Evolutionary conservation across 2,888 invertebrate species (phyloP).

Genomic region (Tanytarsus gracilentus): DNA sequence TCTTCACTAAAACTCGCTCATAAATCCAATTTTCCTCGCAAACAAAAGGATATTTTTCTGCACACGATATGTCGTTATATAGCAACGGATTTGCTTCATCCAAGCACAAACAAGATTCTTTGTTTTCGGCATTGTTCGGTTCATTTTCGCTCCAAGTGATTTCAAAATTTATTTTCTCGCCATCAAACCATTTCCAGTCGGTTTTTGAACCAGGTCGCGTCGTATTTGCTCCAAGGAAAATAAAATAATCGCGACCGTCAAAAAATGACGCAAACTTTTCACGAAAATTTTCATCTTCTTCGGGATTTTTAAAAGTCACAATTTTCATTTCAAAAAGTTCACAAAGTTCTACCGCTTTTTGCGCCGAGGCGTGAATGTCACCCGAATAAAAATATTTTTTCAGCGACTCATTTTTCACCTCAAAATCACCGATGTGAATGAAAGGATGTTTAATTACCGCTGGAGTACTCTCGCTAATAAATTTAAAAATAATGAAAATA

Average conservation of each 20-base stretch:
- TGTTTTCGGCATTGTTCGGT: not conserved
- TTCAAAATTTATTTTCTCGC: not conserved
- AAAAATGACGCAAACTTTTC: not conserved
- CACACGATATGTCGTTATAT: not conserved
- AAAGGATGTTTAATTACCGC: constrained; percentile 1
- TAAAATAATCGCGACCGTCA: not conserved
- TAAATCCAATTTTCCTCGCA: not conserved
- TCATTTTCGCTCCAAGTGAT: not conserved
- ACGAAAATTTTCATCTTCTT: not conserved
- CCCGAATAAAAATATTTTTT: constrained; percentile 2
- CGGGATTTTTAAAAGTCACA: not conserved
- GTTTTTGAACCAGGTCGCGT: not conserved
- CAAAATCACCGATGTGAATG: not conserved
- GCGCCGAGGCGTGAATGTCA: not conserved
- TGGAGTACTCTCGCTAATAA: no score
- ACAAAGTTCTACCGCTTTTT: not conserved
- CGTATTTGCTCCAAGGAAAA: not conserved
- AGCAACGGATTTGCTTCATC: not conserved
- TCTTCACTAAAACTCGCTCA: not conserved
- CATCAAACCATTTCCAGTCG: not conserved
- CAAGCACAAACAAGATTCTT: not conserved
- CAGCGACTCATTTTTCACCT: not conserved
- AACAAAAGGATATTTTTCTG: not conserved
- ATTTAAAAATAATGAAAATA: no score
- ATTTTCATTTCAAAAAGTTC: constrained; percentile 1